Evolutionary conservation across 92 coral and sea anemone genomes (phyloP).

Genomic region (Zoanthus sansibaricus): DNA sequence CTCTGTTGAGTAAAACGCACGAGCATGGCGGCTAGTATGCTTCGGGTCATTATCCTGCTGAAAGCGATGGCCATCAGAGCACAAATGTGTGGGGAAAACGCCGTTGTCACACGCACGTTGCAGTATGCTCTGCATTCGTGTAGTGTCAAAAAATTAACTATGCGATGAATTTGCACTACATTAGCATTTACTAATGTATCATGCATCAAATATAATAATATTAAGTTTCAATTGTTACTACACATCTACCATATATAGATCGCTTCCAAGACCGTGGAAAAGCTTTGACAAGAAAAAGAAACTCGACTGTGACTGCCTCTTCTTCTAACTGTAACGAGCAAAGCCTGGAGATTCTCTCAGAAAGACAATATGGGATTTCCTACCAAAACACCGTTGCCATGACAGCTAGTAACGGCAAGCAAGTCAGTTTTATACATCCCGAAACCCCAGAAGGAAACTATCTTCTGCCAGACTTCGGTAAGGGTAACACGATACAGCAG

Average conservation of each 20-base stretch:
- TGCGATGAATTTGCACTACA: too few species aligned
- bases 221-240: background rate
- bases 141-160: too few species aligned
- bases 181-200: too few species aligned
- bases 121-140: too few species aligned
- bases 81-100: too few species aligned
- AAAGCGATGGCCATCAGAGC: background rate
- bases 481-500: background rate
- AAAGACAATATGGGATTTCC: background rate
- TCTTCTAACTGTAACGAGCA: background rate
- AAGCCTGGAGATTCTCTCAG: background rate
- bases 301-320: slow-evolving; percentile 9
- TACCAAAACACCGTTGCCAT: slow-evolving; percentile 13
- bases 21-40: too few species aligned
- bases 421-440: background rate
- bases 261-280: background rate
- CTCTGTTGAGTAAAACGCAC: too few species aligned
- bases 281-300: slow-evolving; percentile 13
- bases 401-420: background rate
- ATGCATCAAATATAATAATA: too few species aligned
- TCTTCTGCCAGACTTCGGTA: slow-evolving; percentile 25
- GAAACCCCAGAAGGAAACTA: slow-evolving; percentile 4
- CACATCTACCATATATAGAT: background rate
- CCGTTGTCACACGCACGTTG: too few species aligned
- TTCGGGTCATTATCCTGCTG: too few species aligned